These are phyloP conservation scores for Neuroscelio doddi DNA, from an alignment of 2,888 invertebrate genomes.

Conservation along the genomic window DNA sequence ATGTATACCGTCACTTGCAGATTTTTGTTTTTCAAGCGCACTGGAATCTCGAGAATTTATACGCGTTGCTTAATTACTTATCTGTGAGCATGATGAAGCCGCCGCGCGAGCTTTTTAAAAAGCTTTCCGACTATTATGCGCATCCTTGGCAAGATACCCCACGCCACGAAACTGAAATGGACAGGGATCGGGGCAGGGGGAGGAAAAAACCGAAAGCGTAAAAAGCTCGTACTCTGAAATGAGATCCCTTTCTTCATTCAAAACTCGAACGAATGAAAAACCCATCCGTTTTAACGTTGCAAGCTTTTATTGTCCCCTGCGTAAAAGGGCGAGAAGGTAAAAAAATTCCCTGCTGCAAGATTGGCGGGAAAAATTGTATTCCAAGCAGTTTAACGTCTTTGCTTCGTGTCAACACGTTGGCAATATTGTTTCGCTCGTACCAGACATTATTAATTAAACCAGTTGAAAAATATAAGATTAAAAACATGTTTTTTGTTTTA, in stretches of 20 bases:
- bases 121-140: constrained; percentile 52
- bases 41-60: constrained; percentile 36
- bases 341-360: constrained; percentile 36
- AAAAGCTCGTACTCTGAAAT: constrained; percentile 62
- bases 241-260: constrained; percentile 62
- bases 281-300: constrained; percentile 53
- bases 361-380: constrained; percentile 26
- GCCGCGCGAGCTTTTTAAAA: constrained; percentile 41
- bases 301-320: constrained; percentile 64
- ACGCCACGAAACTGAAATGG: constrained; percentile 49
- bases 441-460: no score
- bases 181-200: constrained; percentile 29
- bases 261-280: constrained; percentile 64
- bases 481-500: no score
- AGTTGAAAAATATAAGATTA: no score
- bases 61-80: constrained; percentile 55
- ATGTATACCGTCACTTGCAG: constrained; percentile 30
- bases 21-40: constrained; percentile 31
- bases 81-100: constrained; percentile 48
- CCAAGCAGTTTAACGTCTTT: constrained; percentile 27
- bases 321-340: constrained; percentile 46
- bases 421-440: no score
- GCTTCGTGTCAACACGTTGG: constrained; percentile 7
- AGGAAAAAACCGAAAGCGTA: constrained; percentile 61
- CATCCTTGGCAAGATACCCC: constrained; percentile 55